These are phyloP conservation scores for Lasioglossum oenotherae DNA, from an alignment of 2,888 invertebrate genomes.

Conservation along the genomic window DNA sequence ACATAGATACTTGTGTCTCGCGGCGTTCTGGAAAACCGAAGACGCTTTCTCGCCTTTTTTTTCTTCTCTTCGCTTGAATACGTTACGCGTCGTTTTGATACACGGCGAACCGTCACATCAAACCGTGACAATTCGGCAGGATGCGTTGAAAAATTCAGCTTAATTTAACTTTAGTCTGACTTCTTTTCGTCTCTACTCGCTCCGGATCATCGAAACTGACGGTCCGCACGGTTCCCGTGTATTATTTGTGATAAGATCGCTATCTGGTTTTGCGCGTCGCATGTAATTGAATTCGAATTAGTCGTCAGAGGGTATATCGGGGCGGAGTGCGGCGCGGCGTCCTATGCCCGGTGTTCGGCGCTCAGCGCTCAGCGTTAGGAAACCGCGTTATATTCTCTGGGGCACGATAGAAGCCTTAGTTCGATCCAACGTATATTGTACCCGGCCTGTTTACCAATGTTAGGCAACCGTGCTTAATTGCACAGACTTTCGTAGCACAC, in stretches of 20 bases:
- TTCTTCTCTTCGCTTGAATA: too few species aligned
- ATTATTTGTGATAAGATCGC: constrained; percentile 23
- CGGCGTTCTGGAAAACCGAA: not conserved
- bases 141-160: too few species aligned
- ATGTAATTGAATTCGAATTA: constrained; percentile 65
- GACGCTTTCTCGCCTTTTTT: not conserved
- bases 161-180: not conserved
- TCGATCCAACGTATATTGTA: constrained; percentile 41
- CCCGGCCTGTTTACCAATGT: constrained; percentile 43
- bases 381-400: constrained; percentile 62
- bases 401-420: constrained; percentile 45
- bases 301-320: constrained; percentile 55
- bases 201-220: constrained; percentile 15
- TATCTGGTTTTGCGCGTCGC: constrained; percentile 22
- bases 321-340: not conserved
- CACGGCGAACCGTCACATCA: too few species aligned
- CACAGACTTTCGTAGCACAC: constrained; percentile 28
- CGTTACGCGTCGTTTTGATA: not conserved
- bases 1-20: too few species aligned
- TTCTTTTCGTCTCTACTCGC: not conserved
- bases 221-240: not conserved
- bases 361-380: constrained; percentile 57
- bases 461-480: constrained; percentile 55
- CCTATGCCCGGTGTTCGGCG: too few species aligned
- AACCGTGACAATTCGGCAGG: too few species aligned